phyloP scores from a whole-genome alignment of 2,113 vertebrate genomes.

The Ellobius talpinus region DNA sequence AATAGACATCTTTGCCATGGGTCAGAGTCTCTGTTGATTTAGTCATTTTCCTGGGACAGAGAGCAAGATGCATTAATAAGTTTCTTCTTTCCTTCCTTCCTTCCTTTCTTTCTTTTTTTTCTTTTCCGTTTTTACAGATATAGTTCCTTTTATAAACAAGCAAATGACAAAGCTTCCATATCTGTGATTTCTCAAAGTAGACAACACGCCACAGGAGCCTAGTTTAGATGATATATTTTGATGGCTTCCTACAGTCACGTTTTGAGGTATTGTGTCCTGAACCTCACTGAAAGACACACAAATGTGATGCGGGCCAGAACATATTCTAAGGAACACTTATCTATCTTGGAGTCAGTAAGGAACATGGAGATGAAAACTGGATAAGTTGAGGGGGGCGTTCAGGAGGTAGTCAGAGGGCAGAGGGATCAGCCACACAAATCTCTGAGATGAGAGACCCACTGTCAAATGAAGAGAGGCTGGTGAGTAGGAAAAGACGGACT shows the following conservation, averaged over 20 bases:
- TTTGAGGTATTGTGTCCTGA: background rate
- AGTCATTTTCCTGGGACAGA: background rate
- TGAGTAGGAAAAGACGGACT: background rate
- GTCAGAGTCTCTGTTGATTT: background rate
- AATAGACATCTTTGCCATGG: background rate
- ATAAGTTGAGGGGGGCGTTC: rapidly evolving
- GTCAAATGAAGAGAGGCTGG: background rate
- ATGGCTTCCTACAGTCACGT: background rate
- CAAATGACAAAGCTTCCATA: background rate
- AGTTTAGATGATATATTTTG: background rate
- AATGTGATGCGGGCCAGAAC: background rate
- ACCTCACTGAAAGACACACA: background rate
- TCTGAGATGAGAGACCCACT: background rate
- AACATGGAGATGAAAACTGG: background rate
- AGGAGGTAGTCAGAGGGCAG: background rate
- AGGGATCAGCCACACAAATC: background rate
- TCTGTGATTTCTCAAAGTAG: background rate
- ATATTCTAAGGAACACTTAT: background rate
- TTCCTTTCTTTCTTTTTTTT: background rate
- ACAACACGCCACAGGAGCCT: background rate
- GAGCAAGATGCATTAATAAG: background rate
- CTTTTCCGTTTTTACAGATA: background rate
- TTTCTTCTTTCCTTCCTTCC: background rate
- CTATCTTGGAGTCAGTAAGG: background rate
- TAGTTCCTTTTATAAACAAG: background rate